Evolutionary conservation across 2,113 vertebrate species (phyloP), one percentile per base, ranked within the genome.

Genomic region (Smithornis capensis): DNA sequence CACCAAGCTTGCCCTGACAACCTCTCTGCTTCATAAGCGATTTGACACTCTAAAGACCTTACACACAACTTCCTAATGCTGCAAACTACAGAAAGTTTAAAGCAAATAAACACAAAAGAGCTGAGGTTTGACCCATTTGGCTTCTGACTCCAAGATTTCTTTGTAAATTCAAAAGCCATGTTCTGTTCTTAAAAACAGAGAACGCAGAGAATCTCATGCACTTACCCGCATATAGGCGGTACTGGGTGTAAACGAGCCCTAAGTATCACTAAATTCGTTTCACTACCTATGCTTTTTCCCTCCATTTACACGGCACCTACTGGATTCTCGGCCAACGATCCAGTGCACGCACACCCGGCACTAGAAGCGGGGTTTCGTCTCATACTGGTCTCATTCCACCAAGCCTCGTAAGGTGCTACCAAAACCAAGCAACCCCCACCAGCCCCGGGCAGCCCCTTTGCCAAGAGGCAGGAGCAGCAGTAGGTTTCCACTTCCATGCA

Each of bases 101-200:
- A 45, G 35, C 25, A 50, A 60, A 75, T 29, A 63, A 83, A 49
- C 27, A 38, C 59, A 12, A n/a, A 65, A 17, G 6, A 45, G 24
- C n/a, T 13, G 16, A 6, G 4, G 42, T 49, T 24, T 14, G 35
- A 73, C 8, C 69, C 19, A 2, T 2, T 12, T 8, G 25, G 45
- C 56, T 59, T 47, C 25, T 6, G 16, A 2, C 52, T 12, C 35
- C 35, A 8, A 3, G 52, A 22, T 6, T 25, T 22, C 42, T 35
- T 25, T 19, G 29, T 60, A 19, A 45, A 59, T 12, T 0, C 9
- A 1, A 53, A 4, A 71, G 14, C 4, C 19, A 1, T 2, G 5
- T 19, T 59, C 69, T 27, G 42, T 10, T 22, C 12, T 12, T 33
- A 35, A 63, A 37, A 44, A 44, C 11, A 45, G 7, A 17, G 9